A percentile compares a stretch with the other conserved stretches of the same genome.
Conservation (phyloP, 1,140 invertebrate species). For the Lepidurus packardi region DNA sequence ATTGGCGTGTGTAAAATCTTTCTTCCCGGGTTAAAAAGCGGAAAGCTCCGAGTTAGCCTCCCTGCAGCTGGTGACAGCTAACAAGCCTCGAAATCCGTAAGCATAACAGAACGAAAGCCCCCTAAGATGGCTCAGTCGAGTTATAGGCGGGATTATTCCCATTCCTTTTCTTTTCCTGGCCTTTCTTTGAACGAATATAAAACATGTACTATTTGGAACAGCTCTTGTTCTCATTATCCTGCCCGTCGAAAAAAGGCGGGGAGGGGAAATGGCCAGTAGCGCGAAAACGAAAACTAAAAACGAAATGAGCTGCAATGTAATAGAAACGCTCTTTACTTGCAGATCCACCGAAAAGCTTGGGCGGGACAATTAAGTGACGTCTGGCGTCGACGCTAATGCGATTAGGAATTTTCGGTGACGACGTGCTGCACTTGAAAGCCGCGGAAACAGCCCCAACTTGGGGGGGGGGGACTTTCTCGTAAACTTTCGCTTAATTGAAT, state of each 20-base stretch:
- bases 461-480: not conserved
- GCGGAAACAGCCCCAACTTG: not conserved
- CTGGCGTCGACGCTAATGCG: constrained; percentile 9
- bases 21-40: too few species aligned
- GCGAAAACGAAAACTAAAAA: not conserved
- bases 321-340: too few species aligned
- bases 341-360: not conserved
- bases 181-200: not conserved
- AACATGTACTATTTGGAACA: not conserved
- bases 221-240: not conserved
- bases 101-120: not conserved
- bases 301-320: too few species aligned
- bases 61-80: not conserved
- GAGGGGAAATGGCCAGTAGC: not conserved
- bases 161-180: too few species aligned
- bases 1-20: too few species aligned
- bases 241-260: not conserved
- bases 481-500: not conserved
- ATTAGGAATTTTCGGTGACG: constrained; percentile 12
- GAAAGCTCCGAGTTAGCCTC: not conserved
- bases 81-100: constrained; percentile 1
- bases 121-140: too few species aligned
- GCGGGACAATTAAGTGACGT: constrained; percentile 17
- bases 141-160: not conserved
- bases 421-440: constrained; percentile 13